Percentiles rank a stretch among this genome's conserved stretches.
Evolutionary conservation across 1,140 invertebrate species (phyloP).

Genomic region (Hyles euphorbiae): DNA sequence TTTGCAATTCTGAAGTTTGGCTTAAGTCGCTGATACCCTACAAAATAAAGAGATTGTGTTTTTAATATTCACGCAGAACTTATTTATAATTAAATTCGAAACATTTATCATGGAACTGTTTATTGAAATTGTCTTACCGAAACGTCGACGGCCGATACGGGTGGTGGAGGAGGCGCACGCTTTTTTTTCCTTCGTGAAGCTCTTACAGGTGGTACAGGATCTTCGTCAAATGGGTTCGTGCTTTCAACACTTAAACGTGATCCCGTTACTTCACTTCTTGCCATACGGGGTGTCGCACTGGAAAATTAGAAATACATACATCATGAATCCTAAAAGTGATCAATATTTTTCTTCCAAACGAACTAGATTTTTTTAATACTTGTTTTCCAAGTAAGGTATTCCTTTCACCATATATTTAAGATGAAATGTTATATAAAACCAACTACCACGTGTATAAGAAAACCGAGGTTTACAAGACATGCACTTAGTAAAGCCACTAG

Average conservation of each 20-base stretch:
- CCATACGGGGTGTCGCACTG: conserved; percentile 57
- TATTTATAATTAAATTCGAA: not conserved
- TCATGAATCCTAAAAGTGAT: no score
- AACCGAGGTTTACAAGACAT: no score
- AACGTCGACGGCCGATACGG: conserved; percentile 31
- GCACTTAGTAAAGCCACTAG: no score
- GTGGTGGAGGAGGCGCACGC: conserved; percentile 67
- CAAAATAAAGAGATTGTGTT: conserved; percentile 14
- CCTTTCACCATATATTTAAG: no score
- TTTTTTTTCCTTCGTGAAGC: conserved; percentile 73
- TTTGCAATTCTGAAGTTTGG: conserved; percentile 41
- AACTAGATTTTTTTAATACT: no score
- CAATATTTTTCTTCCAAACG: no score
- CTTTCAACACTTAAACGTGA: conserved; percentile 74
- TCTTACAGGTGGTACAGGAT: conserved; percentile 58
- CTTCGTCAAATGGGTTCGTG: conserved; percentile 76
- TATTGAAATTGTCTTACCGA: conserved; percentile 31
- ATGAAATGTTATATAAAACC: no score
- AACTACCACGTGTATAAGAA: no score
- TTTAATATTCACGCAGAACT: not conserved
- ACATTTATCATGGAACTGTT: no score
- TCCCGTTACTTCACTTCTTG: conserved; percentile 64
- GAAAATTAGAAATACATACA: conserved; percentile 15
- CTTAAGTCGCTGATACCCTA: conserved; percentile 29
- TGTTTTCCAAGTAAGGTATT: no score